Base-by-base conservation (phyloP, 2,888 invertebrate genomes). In the Allacma fusca region DNA sequence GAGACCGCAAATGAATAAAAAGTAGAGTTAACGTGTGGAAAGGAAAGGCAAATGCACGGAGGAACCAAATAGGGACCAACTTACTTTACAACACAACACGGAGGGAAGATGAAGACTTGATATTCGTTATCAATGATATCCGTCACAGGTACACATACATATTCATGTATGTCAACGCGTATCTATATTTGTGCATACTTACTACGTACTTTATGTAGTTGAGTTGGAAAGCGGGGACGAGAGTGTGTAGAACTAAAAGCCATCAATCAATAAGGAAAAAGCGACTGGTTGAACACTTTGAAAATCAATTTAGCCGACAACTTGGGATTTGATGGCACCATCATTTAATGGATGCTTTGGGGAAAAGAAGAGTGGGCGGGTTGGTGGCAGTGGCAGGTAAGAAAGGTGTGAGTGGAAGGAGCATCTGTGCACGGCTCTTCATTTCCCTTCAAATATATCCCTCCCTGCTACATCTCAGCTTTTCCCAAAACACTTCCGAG, bases 291-390 rank as follows among this genome's bases (percentile, higher is more conserved):
- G 73, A 73, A 73, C 73, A 62, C 74, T 74, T 77, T 77, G 73
- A 69, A 69, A 77, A 77, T 77, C 73, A 77, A 77, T 77, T 77
- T 77, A 62, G 69, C 68, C 68, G 69, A 69, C 77, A 77, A 74
- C 74, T 67, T 71, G 71, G 76, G 76, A 76, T 76, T 76, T 77
- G 77, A 77, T 72, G 72, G 67, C 67, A 77, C 72, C 77, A 77
- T 77, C 72, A 77, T 77, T 69, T 74, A 73, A 73, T 73, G 73
- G 73, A 73, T 59, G 19, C 72, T 28, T 29, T 26, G 43, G 70
- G 44, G 50, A 65, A 19, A 70, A n/a, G 59, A 62, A 62, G 21
- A 29, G 73, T 62, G 73, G 73, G 59, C 62, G 62, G 50, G 65
- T 34, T 67, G 67, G 12, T 40, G 34, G 29, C 29, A 26, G 67